phyloP scores from a whole-genome alignment of 2,797 vertebrate genomes.

The Argya squamiceps region DNA sequence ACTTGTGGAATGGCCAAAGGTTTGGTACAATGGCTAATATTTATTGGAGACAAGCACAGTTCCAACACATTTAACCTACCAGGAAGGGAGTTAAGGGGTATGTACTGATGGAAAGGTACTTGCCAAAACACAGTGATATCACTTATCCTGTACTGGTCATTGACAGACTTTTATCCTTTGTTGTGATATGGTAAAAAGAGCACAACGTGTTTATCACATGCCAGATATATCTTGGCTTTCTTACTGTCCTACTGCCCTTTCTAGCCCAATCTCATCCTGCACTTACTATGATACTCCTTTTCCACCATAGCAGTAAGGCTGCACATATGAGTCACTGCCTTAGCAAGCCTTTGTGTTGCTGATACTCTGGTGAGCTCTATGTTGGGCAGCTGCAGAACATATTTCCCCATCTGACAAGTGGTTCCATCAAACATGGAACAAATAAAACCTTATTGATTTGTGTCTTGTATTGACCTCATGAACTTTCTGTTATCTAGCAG shows the following conservation, averaged over 20 bases:
- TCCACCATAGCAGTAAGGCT: background rate
- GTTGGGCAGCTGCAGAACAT: background rate
- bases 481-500: background rate
- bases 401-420: background rate
- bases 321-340: background rate
- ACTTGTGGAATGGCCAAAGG: background rate
- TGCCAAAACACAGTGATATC: background rate
- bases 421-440: background rate
- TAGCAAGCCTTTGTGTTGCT: background rate
- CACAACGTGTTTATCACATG: background rate
- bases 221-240: background rate
- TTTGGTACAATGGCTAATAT: background rate
- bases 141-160: background rate
- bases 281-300: background rate
- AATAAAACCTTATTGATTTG: background rate
- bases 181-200: background rate
- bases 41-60: background rate
- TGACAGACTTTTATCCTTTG: background rate
- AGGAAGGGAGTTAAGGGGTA: background rate
- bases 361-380: background rate
- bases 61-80: background rate
- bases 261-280: background rate
- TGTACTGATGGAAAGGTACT: background rate
- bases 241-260: background rate
- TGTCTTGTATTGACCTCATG: background rate